A percentile compares a stretch with the other conserved stretches of the same genome.
phyloP scores from a whole-genome alignment of 2,888 invertebrate genomes.

The Drosophila greeni region DNA sequence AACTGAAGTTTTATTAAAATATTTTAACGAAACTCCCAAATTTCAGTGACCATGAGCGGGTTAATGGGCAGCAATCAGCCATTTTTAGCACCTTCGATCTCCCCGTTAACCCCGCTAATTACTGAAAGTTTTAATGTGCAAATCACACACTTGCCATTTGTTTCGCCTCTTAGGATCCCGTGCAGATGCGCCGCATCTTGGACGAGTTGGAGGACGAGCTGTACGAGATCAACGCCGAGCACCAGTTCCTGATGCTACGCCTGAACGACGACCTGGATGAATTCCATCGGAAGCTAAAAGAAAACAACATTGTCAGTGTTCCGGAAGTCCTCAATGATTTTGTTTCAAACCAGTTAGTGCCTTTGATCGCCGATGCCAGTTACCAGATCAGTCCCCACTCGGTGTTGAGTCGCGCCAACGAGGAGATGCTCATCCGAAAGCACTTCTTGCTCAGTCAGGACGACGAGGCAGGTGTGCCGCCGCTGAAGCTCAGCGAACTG shows the following conservation, averaged over 20 bases:
- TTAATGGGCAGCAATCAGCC: neutral
- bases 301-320: conserved; percentile 62
- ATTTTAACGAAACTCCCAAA: neutral
- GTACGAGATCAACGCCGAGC: conserved; percentile 77
- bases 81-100: conserved; percentile 14
- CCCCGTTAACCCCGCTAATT: neutral
- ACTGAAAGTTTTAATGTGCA: conserved; percentile 1
- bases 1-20: neutral
- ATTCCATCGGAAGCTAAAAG: conserved; percentile 66
- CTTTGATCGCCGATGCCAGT: conserved; percentile 62
- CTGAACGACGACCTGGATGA: conserved; percentile 68
- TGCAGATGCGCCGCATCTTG: conserved; percentile 69
- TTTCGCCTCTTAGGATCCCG: conserved; percentile 58
- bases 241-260: conserved; percentile 69
- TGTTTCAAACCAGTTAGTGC: conserved; percentile 69
- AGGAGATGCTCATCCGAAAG: conserved; percentile 73
- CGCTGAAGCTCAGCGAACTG: conserved; percentile 58
- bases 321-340: conserved; percentile 61
- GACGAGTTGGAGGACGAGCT: conserved; percentile 77
- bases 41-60: neutral
- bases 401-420: conserved; percentile 65
- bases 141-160: conserved; percentile 2
- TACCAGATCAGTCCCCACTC: conserved; percentile 62
- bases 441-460: conserved; percentile 67
- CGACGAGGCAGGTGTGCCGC: conserved; percentile 53